Evolutionary conservation across 2,797 vertebrate genomes (phyloP), one percentile per base, ranked within the genome.

Genomic region (Aplochiton taeniatus): DNA sequence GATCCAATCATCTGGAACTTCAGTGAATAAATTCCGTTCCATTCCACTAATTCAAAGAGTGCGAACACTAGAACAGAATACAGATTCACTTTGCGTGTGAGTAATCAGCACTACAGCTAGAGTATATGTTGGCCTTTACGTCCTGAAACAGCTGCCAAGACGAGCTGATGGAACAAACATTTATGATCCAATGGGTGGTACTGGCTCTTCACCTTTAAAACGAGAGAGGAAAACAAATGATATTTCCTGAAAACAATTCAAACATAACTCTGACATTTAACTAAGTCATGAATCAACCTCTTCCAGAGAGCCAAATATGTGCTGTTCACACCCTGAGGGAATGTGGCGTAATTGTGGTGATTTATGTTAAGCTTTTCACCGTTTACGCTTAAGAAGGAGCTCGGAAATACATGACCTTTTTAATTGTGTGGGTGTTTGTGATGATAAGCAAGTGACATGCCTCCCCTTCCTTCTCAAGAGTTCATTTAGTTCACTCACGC

Each of bases 401-500:
- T 69, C 62, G 70, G 60, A 57, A 56, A 57, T 58, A 67, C 58
- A 60, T 64, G 64, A 63, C 62, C 63, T 70, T 75, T 84, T 74
- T 78, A 77, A 73, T 68, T 70, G 41, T 73, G 70, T 81, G 68
- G 66, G 67, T 74, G 58, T 74, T 64, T 68, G 54, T 80, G 69
- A 71, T 78, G 62, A 81, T 76, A 77, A 82, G 68, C 58, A 64
- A 66, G 77, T 58, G 73, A 68, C 68, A 73, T 63, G 60, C 61
- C 61, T 65, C 60, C 59, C 53, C 49, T 72, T 46, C 70, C 54
- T 43, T 81, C 69, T 67, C 63, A 73, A 60, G 69, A 68, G 67
- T 77, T 83, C 82, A 81, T 86, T 85, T 87, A 84, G 78, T 82
- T 60, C 72, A 61, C 79, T 71, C 61, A 61, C 74, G 67, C 78